Evolutionary conservation across 2,797 vertebrate species (phyloP), one percentile per base, ranked within the genome.

Genomic region (Telmatherina bonti): DNA sequence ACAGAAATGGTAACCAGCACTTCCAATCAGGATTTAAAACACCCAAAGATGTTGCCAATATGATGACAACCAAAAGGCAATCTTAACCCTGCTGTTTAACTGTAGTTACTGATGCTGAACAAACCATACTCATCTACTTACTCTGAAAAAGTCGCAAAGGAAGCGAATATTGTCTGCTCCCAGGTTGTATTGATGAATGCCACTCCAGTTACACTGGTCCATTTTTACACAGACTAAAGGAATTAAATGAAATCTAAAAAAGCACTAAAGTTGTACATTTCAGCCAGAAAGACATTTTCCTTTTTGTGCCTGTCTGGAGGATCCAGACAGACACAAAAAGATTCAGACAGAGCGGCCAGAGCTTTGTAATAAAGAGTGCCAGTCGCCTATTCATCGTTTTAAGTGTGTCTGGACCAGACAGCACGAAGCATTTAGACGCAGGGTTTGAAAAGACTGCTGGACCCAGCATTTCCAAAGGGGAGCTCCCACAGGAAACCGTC

Each of bases 381-480:
- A 79, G 81, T 67, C 84, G 88, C 89, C 89, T 78, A 90, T 91
- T 93, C 88, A 93, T 93, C 92, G 89, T 85, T 88, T 88, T 88
- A 90, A 93, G 91, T 91, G 87, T 90, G 89, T 91, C 83, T 92
- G 89, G 82, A 70, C 86, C 86, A 87, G 84, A 85, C 67, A 74
- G 82, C 58, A 5, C 69, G 36, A 52, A 71, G 73, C 30, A 31
- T 58, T 80, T 72, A 71, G 81, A 81, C 43, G 62, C 38, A 41
- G 13, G 13, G 38, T 73, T 58, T 78, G 83, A 63, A 78, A 78
- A 69, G 80, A 85, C 69, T 90, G 91, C 89, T 91, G 81, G 91
- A 89, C 74, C 60, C 43, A 81, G 83, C 79, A 78, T 83, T 89
- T 79, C 38, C 75, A 77, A 69, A 54, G 35, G 27, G 56, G 68